These are phyloP conservation scores for Palythoa caribaeorum DNA, from an alignment of 92 coral and sea anemone species.

Conservation along the genomic window DNA sequence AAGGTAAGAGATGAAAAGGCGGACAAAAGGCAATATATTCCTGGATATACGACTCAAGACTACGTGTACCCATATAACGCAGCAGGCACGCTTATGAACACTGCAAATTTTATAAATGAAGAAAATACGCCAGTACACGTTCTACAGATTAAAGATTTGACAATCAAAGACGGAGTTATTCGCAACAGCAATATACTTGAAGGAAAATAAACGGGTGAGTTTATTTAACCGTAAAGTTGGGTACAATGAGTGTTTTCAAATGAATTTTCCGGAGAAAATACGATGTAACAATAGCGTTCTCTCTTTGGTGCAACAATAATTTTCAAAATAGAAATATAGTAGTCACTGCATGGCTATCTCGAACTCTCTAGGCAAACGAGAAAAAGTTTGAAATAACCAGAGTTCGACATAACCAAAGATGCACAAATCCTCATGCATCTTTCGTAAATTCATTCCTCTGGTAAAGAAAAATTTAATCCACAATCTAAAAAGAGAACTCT, in stretches of 20 bases:
- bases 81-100: conserved; percentile 27
- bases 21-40: conserved; percentile 63
- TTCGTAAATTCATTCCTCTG: too few relatives aligned
- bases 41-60: conserved; percentile 29
- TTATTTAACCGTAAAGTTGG: not conserved
- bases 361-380: too few relatives aligned
- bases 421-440: too few relatives aligned
- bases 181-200: conserved; percentile 66
- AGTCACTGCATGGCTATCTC: too few relatives aligned
- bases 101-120: conserved; percentile 56
- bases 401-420: too few relatives aligned
- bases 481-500: too few relatives aligned
- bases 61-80: conserved; percentile 28
- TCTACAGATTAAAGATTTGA: conserved; percentile 74
- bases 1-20: conserved; percentile 44
- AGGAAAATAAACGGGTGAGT: conserved; percentile 46
- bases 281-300: not conserved
- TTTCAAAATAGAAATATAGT: too few relatives aligned
- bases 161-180: conserved; percentile 73
- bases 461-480: too few relatives aligned
- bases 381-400: too few relatives aligned
- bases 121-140: conserved; percentile 75
- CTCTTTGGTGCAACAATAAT: too few relatives aligned
- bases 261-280: not conserved
- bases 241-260: not conserved